Evolutionary conservation across 2,797 vertebrate genomes (phyloP).

Genomic region (Leptatherina wallacei): DNA sequence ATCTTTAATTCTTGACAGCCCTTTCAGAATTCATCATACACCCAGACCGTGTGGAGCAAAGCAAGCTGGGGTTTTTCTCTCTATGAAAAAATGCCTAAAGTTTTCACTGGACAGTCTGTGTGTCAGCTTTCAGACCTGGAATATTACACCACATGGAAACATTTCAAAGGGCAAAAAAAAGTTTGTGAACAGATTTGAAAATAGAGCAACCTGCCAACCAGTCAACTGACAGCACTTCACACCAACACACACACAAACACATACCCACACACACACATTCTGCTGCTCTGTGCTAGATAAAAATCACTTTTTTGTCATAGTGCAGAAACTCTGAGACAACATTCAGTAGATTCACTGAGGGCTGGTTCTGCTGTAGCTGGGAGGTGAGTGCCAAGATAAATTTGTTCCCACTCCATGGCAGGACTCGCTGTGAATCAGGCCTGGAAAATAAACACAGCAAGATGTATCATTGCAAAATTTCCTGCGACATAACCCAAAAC

Average conservation of each 20-base stretch:
- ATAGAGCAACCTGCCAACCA: not conserved
- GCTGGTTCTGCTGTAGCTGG: constrained; percentile 49
- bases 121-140: not conserved
- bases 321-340: constrained; percentile 43
- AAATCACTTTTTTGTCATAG: constrained; percentile 31
- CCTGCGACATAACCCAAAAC: constrained; percentile 49
- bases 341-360: constrained; percentile 25
- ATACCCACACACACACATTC: constrained; percentile 15
- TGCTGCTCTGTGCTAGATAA: constrained; percentile 37
- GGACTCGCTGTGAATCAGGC: constrained; percentile 57
- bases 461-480: constrained; percentile 52
- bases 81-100: constrained; percentile 1
- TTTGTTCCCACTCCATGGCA: constrained; percentile 48
- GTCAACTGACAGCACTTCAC: constrained; percentile 19
- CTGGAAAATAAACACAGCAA: constrained; percentile 53
- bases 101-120: constrained; percentile 2
- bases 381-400: constrained; percentile 63
- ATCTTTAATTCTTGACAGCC: not conserved
- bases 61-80: constrained; percentile 18
- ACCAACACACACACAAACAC: constrained; percentile 18
- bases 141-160: constrained; percentile 9
- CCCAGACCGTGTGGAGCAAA: not conserved
- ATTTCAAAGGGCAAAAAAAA: constrained; percentile 4
- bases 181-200: constrained; percentile 17
- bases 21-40: constrained; percentile 2